Percentiles rank a stretch among this genome's conserved stretches.
phyloP scores from a whole-genome alignment of 2,888 invertebrate species.

The Acronicta alni region DNA sequence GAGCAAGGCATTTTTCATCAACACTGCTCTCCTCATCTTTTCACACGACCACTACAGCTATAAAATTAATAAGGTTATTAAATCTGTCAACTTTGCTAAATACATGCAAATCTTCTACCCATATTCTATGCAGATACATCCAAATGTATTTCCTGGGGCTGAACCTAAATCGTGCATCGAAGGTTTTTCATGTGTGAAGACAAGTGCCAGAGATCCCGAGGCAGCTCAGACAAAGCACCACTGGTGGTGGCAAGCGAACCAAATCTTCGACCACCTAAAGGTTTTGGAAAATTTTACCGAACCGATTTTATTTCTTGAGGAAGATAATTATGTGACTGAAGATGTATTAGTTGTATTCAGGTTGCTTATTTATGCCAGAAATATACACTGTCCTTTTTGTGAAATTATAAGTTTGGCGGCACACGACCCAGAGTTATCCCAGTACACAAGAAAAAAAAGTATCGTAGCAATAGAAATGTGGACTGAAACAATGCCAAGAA shows the following conservation, averaged over 20 bases:
- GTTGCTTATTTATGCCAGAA: conserved; percentile 50
- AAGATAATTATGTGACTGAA: conserved; percentile 62
- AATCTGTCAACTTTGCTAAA: conserved; percentile 44
- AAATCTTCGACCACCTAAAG: conserved; percentile 65
- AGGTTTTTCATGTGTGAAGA: conserved; percentile 52
- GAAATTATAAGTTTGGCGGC: conserved; percentile 66
- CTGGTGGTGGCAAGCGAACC: conserved; percentile 74
- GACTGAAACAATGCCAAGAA: conserved; percentile 50
- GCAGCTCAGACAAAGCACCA: conserved; percentile 67
- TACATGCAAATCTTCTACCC: conserved; percentile 63
- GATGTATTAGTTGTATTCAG: conserved; percentile 63
- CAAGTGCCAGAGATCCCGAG: conserved; percentile 44
- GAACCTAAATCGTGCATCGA: conserved; percentile 58
- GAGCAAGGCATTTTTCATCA: conserved; percentile 56
- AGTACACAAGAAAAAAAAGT: conserved; percentile 43
- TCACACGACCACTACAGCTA: conserved; percentile 57
- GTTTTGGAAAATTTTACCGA: conserved; percentile 46
- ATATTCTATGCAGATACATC: conserved; percentile 65
- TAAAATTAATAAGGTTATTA: conserved; percentile 54
- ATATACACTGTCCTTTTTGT: conserved; percentile 59
- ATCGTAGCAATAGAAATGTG: conserved; percentile 44
- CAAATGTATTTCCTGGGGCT: conserved; percentile 65
- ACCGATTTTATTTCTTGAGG: conserved; percentile 61
- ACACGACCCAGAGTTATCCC: conserved; percentile 43
- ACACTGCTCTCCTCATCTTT: conserved; percentile 63